Evolutionary conservation across 1,140 invertebrate species (phyloP).

Genomic region (Polyergus mexicanus): DNA sequence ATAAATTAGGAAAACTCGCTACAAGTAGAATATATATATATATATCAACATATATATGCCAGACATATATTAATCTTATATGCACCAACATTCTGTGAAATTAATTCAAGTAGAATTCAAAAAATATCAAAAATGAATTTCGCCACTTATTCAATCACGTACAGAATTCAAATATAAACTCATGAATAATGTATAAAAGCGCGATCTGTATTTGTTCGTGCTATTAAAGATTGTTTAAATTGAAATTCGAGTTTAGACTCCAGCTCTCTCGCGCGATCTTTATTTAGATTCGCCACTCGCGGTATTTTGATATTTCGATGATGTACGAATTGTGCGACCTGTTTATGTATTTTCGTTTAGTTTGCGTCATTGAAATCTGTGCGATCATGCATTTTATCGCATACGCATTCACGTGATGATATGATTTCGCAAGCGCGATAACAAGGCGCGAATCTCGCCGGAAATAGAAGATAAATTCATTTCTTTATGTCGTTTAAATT

Average conservation of each 20-base stretch:
- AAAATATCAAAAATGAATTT: neutral
- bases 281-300: neutral
- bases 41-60: neutral
- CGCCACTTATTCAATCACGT: neutral
- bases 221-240: neutral
- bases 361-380: neutral
- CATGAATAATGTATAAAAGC: neutral
- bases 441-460: neutral
- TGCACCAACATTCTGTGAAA: neutral
- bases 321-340: conserved; percentile 2
- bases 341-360: conserved; percentile 21
- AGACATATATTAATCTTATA: neutral
- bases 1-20: neutral
- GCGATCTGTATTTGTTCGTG: neutral
- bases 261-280: neutral
- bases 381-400: neutral
- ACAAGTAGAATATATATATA: neutral
- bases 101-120: neutral
- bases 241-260: neutral
- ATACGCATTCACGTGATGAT: neutral
- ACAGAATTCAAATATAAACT: neutral
- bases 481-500: neutral
- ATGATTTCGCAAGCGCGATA: neutral
- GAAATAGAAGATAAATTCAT: conserved; percentile 19
- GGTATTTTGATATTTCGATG: conserved; percentile 3